Conservation (phyloP, 1,140 invertebrate species). For the Drosophila burlai region DNA sequence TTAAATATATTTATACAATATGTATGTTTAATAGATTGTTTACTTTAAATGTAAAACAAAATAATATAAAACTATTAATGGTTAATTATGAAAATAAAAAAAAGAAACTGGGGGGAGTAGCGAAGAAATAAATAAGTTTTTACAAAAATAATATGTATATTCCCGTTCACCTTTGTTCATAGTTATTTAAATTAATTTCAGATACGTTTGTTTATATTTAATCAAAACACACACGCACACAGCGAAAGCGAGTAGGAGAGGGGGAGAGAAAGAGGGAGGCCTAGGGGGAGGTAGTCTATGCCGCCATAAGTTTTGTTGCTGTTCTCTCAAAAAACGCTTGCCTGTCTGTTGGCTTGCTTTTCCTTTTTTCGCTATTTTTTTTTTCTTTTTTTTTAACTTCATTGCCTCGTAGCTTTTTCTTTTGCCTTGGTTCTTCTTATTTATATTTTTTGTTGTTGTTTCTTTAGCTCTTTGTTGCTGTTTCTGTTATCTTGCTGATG, state of each 20-base stretch:
- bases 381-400: neutral
- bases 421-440: slow-evolving; percentile 19
- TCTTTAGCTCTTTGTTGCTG: slow-evolving; percentile 19
- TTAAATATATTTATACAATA: slow-evolving; percentile 7
- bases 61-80: too few relatives aligned
- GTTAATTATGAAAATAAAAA: neutral
- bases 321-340: slow-evolving; percentile 71
- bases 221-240: slow-evolving; percentile 5
- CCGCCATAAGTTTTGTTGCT: slow-evolving; percentile 39
- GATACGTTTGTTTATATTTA: slow-evolving; percentile 74
- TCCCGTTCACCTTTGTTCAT: slow-evolving; percentile 1
- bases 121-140: neutral
- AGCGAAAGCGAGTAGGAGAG: neutral
- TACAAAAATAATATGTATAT: neutral
- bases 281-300: neutral
- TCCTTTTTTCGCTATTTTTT: slow-evolving; percentile 15
- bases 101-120: neutral
- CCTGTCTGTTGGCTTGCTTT: slow-evolving; percentile 9
- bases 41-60: neutral
- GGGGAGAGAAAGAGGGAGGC: neutral
- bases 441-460: slow-evolving; percentile 11
- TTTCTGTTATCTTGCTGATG: slow-evolving; percentile 52
- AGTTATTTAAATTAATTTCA: slow-evolving; percentile 33
- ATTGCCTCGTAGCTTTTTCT: slow-evolving; percentile 4
- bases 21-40: neutral